Evolutionary conservation across 30 jellyfish, hydroid and myxozoan genomes (phyloP).

Genomic region (Pseudorhiza aurosa): DNA sequence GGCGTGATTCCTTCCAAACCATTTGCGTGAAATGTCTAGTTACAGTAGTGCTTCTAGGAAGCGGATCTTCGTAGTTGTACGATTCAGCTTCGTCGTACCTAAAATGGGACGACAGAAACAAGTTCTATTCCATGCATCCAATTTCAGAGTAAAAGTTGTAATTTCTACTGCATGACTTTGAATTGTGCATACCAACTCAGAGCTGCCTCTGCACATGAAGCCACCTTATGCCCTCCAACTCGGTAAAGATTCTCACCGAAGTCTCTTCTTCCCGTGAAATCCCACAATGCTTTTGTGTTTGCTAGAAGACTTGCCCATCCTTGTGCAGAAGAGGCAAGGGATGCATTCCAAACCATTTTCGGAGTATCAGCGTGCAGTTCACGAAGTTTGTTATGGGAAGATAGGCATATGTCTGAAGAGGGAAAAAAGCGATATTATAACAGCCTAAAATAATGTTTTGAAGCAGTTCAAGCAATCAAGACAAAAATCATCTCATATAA

Average conservation of each 20-base stretch:
- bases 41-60: background rate
- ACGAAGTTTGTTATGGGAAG: slow-evolving; percentile 16
- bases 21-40: slow-evolving; percentile 8
- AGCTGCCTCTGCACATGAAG: slow-evolving; percentile 21
- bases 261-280: background rate
- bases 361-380: background rate
- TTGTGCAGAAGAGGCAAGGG: slow-evolving; percentile 5
- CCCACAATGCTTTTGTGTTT: background rate
- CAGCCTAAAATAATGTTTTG: too few species aligned
- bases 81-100: slow-evolving; percentile 1
- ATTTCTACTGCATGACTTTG: too few species aligned
- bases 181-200: background rate
- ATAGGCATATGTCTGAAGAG: slow-evolving; percentile 2
- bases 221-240: background rate
- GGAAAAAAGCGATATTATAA: too few species aligned
- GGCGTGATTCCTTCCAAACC: background rate
- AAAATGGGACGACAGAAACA: background rate
- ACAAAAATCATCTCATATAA: too few species aligned
- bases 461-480: too few species aligned
- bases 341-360: background rate
- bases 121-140: too few species aligned
- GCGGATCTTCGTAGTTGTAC: background rate
- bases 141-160: too few species aligned
- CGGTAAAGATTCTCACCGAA: background rate
- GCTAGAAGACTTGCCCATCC: slow-evolving; percentile 3